phyloP scores from a whole-genome alignment of 2,113 vertebrate genomes.

The Podilymbus podiceps region DNA sequence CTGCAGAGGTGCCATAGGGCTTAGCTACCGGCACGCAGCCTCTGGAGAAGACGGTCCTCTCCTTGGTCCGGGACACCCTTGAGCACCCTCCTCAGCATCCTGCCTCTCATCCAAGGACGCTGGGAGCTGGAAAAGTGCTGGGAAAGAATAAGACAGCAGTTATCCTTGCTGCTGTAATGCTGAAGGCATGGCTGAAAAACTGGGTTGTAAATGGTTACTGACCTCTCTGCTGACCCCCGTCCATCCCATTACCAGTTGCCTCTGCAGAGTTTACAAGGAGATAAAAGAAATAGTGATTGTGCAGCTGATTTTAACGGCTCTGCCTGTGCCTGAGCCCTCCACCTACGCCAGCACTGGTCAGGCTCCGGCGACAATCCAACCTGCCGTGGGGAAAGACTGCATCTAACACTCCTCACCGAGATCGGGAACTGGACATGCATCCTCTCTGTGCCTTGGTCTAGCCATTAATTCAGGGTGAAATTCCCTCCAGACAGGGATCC shows the following conservation, averaged over 20 bases:
- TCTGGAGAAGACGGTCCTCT: not conserved
- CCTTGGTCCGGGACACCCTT: accelerated
- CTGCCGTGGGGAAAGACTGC: accelerated
- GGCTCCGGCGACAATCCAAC: not conserved
- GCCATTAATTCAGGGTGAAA: not conserved
- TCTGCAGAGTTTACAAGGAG: not conserved
- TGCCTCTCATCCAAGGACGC: not conserved
- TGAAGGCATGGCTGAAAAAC: not conserved
- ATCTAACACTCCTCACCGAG: accelerated
- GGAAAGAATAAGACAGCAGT: not conserved
- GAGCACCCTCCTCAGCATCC: not conserved
- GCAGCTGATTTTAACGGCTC: not conserved
- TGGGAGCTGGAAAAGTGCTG: not conserved
- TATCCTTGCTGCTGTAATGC: not conserved
- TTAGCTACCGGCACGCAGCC: accelerated
- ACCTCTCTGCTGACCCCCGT: not conserved
- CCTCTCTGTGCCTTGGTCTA: accelerated
- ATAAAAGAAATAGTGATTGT: not conserved
- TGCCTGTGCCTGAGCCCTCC: not conserved
- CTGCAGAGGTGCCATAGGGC: not conserved
- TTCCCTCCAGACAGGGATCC: not conserved
- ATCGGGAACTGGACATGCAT: not conserved
- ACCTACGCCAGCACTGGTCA: not conserved
- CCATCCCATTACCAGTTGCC: accelerated
- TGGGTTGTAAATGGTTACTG: not conserved